Base-by-base conservation (phyloP, 2,113 vertebrate species). In the Otolemur garnettii region DNA sequence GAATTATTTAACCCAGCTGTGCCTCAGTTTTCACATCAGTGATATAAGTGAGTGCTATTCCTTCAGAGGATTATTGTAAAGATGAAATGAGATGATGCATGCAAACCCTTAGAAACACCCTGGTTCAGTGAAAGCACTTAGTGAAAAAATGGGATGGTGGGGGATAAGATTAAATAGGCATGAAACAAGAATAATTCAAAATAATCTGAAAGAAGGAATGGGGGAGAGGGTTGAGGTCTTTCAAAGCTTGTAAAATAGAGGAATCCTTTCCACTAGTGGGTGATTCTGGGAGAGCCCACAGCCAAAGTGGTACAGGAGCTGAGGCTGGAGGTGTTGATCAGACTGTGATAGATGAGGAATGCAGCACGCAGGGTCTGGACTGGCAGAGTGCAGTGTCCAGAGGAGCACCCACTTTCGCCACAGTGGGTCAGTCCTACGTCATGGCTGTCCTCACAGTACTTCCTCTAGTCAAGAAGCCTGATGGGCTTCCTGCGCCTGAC, bases 391-490 rank as follows among this genome's bases (percentile, higher is more conserved):
- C 4, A 10, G 28, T 64, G 21, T 45, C 12, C n/a, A 0, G 28
- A 89, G 22, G 5, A 35, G 24, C 5, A 1, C 7, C 22, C 53
- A 17, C 15, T 4, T 24, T 42, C 38, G n/a, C 21, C 26, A 33
- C 1, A 1, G 45, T 24, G 42, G 33, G 42, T 64, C 33, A 68
- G 8, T 0, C 38, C 9, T 7, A 1, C 1, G 0, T 50, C 45
- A 50, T 28, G 8, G 35, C 5, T 35, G 24, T 42, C 64, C 28
- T 74, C 71, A 60, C 12, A 28, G 24, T n/a, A 0, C 6, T 24
- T 19, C 18, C 26, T 95, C 22, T 33, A 57, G 30, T 9, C 19
- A 5, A 42, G 68, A 38, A 45, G 15, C 17, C 71, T 30, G n/a
- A 28, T 2, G 7, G 11, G 2, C 0, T 10, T 14, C 8, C 50